These are phyloP conservation scores for Neuroscelio doddi DNA, from an alignment of 2,888 invertebrate genomes.

Conservation along the genomic window DNA sequence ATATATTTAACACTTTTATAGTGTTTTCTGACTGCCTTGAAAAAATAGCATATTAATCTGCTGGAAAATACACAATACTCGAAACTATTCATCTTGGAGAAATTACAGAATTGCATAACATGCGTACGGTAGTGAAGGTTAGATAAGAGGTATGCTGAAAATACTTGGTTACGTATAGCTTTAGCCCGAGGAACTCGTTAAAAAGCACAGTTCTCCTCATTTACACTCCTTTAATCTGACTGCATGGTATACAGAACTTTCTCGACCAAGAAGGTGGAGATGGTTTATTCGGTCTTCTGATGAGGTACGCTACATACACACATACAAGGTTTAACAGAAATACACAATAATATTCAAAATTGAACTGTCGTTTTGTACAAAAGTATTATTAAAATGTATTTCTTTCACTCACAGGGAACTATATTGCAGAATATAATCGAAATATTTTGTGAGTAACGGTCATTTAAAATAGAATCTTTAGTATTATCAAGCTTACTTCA, in stretches of 20 bases:
- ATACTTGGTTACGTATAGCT: conserved; percentile 11
- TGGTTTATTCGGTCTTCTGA: conserved; percentile 4
- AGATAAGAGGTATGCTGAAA: conserved; percentile 36
- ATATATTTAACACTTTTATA: no score
- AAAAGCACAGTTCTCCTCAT: conserved; percentile 57
- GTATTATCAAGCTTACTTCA: no score
- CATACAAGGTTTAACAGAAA: no score
- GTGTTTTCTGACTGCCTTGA: no score
- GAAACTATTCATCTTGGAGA: conserved; percentile 21
- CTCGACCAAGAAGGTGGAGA: conserved; percentile 6
- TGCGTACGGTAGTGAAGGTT: conserved; percentile 32
- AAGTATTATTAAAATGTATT: conserved; percentile 10
- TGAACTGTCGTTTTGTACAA: neutral
- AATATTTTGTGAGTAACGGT: no score
- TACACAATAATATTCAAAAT: neutral
- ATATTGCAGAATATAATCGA: neutral
- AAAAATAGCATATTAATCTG: no score
- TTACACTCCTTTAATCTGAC: conserved; percentile 50
- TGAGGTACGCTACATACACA: conserved; percentile 1
- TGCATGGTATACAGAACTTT: conserved; percentile 13
- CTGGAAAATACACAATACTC: no score
- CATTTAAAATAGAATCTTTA: no score
- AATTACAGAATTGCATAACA: conserved; percentile 31
- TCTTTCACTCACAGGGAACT: neutral
- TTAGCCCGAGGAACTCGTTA: conserved; percentile 50